phyloP scores from a whole-genome alignment of 2,888 invertebrate species.

The Acanthosepion esculentum region DNA sequence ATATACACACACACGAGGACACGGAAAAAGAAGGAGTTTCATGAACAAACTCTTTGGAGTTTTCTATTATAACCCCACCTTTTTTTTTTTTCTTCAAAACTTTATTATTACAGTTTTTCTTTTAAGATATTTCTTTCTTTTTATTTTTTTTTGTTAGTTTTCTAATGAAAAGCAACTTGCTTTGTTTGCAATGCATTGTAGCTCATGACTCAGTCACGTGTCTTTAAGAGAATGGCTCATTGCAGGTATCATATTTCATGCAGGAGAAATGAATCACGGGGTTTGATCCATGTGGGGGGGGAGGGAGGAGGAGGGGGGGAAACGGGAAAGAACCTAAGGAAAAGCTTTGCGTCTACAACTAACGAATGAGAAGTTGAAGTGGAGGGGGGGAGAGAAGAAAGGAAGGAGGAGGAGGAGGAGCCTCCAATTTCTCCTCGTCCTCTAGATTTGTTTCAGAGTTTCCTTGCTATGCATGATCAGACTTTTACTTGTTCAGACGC shows the following conservation, averaged over 20 bases:
- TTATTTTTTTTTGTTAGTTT: neutral
- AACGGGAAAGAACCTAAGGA: no score
- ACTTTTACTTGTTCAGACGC: no score
- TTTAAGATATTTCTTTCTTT: neutral
- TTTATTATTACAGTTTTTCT: neutral
- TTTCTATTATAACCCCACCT: neutral
- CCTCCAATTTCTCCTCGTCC: no score
- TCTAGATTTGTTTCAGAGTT: no score
- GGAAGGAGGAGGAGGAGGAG: no score
- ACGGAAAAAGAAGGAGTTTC: neutral
- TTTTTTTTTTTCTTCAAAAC: neutral
- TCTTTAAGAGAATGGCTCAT: conserved; percentile 9
- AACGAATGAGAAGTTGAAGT: no score
- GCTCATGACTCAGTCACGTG: conserved; percentile 21
- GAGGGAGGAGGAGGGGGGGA: no score
- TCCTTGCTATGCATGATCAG: no score
- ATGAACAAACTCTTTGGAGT: neutral
- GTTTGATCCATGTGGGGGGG: neutral
- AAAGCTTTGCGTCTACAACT: no score
- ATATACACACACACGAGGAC: no score
- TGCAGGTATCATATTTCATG: conserved; percentile 18
- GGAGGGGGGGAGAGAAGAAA: no score
- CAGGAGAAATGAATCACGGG: conserved; percentile 1
- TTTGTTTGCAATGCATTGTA: neutral
- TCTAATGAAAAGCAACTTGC: conserved; percentile 33